These are phyloP conservation scores for Oncorhynchus keta DNA, from an alignment of 2,113 vertebrate genomes.

Conservation along the genomic window DNA sequence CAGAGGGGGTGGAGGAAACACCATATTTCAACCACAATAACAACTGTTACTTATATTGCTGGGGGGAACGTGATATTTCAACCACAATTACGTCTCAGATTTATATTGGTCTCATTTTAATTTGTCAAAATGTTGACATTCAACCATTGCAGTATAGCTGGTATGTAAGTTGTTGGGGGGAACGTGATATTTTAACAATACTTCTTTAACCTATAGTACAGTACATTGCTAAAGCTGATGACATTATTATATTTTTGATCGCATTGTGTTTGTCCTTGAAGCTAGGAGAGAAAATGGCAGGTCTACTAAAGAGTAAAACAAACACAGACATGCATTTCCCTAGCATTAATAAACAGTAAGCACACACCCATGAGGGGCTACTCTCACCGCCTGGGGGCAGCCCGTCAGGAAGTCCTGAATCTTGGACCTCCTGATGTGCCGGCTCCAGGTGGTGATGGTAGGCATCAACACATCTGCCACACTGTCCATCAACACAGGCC, in stretches of 20 bases:
- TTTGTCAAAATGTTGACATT: too few species aligned
- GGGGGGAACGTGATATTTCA: too few species aligned
- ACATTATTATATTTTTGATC: not conserved
- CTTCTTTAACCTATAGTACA: not conserved
- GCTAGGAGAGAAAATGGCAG: slow-evolving; percentile 17
- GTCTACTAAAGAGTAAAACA: slow-evolving; percentile 18
- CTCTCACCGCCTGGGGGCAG: too few species aligned
- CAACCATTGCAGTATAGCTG: not conserved
- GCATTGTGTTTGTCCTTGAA: slow-evolving; percentile 22
- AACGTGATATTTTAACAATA: not conserved
- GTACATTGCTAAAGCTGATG: not conserved
- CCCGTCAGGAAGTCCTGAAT: too few species aligned
- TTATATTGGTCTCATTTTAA: not conserved
- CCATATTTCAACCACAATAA: too few species aligned
- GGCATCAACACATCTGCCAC: not conserved
- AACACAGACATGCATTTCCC: slow-evolving; percentile 27
- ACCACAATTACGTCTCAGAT: too few species aligned
- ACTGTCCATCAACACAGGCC: not conserved
- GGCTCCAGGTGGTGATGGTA: too few species aligned
- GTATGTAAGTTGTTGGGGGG: not conserved
- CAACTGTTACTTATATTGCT: too few species aligned
- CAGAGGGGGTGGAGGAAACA: not conserved
- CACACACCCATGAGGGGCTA: too few species aligned
- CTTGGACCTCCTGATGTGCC: too few species aligned
- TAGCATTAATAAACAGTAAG: slow-evolving; percentile 35